A percentile compares a stretch with the other conserved stretches of the same genome.
phyloP scores from a whole-genome alignment of 2,797 vertebrate genomes.

The Coccyzus lansbergi region DNA sequence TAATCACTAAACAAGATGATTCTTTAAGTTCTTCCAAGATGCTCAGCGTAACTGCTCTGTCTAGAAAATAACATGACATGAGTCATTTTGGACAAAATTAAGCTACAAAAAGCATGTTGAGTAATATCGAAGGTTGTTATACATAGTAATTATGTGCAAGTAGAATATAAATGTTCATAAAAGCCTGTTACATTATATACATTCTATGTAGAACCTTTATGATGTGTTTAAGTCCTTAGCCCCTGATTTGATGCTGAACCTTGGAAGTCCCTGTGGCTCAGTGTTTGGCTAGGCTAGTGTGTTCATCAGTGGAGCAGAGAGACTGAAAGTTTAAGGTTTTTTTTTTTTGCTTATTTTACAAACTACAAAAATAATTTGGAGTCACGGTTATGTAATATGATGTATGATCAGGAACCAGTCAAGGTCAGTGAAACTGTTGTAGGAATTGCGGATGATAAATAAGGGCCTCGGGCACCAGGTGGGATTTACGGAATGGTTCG shows the following conservation, averaged over 20 bases:
- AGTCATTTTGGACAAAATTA: not conserved
- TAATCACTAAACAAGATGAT: not conserved
- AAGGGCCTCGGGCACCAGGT: not conserved
- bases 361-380: constrained; percentile 32
- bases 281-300: not conserved
- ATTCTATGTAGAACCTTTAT: not conserved
- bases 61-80: not conserved
- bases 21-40: not conserved
- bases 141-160: not conserved
- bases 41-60: not conserved
- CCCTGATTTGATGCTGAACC: not conserved
- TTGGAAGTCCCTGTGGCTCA: not conserved
- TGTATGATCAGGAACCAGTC: constrained; percentile 20
- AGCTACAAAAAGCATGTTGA: not conserved
- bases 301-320: not conserved
- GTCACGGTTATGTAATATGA: constrained; percentile 53
- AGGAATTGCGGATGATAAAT: not conserved
- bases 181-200: not conserved
- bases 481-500: not conserved
- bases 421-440: constrained; percentile 17
- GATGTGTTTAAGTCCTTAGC: not conserved
- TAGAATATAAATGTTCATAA: not conserved
- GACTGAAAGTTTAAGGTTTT: not conserved
- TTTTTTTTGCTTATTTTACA: constrained; percentile 24
- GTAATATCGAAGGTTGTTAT: not conserved